Evolutionary conservation across 35 echinoderm and acorn worm genomes (phyloP).

Genomic region (Amphiura filiformis): DNA sequence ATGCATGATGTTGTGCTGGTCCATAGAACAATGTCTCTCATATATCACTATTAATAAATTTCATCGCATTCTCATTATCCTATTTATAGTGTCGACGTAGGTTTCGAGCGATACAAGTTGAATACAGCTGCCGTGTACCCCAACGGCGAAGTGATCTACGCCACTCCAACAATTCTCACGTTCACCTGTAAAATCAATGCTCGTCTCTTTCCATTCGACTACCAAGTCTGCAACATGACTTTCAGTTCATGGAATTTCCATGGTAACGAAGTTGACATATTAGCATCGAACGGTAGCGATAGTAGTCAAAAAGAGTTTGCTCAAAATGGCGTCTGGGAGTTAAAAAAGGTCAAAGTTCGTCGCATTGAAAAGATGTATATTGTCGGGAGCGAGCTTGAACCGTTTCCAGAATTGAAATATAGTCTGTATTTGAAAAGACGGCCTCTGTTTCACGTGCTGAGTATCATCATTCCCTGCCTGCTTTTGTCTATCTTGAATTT

Average conservation of each 20-base stretch:
- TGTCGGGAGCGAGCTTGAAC: not conserved
- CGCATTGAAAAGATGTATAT: not conserved
- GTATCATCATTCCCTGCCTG: slow-evolving; percentile 56
- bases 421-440: slow-evolving; percentile 8
- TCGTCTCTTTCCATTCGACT: slow-evolving; percentile 56
- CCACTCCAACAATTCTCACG: slow-evolving; percentile 35
- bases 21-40: too few species aligned
- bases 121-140: not conserved
- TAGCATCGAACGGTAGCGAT: not conserved
- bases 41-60: too few species aligned
- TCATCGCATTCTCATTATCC: not conserved
- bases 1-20: too few species aligned
- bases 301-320: not conserved
- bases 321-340: not conserved
- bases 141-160: slow-evolving; percentile 20
- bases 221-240: slow-evolving; percentile 6
- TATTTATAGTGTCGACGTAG: slow-evolving; percentile 25
- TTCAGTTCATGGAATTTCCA: slow-evolving; percentile 36
- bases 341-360: not conserved
- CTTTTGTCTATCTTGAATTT: slow-evolving; percentile 59
- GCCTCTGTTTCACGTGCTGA: slow-evolving; percentile 63
- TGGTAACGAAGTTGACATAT: not conserved
- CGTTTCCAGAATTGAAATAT: not conserved
- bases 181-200: slow-evolving; percentile 45
- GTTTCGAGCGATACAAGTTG: slow-evolving; percentile 24